Base-by-base conservation (phyloP, 2,797 vertebrate species). In the Cyclopterus lumpus region DNA sequence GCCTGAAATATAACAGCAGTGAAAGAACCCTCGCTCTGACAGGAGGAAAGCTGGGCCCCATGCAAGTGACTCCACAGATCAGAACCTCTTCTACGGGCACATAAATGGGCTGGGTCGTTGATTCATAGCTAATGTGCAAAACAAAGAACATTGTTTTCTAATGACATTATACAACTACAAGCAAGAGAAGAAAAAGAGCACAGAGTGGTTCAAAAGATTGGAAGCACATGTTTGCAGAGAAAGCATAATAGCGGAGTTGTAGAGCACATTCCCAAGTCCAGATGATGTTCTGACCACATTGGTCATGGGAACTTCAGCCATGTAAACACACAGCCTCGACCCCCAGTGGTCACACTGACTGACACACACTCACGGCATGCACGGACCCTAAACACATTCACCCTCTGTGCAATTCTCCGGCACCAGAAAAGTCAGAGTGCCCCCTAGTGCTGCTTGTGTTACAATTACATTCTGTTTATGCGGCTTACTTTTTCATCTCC, bases 231-330 rank as follows among this genome's bases (percentile, higher is more conserved):
- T 89, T 81, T 49, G 65, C 0, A 55, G 80, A 89, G 93, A 89
- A 90, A 94, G 95, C 95, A 94, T 91, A 96, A 96, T 90, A 89
- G 89, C 77, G 2, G 75, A 85, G 81, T 79, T 83, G 71, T 82
- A 81, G 81, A 61, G 18, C 81, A 83, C 93, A 86, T 93, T 95
- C 94, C 93, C 85, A 90, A 95, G 93, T 94, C 90, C 89, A 94
- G 94, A 94, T 89, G 93, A 95, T 94, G 93, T 94, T 95, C 94
- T 93, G 95, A 92, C 95, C 94, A 93, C 88, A 92, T 96, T 96
- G 95, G 94, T 96, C 96, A 97, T 96, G 96, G 95, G 96, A 97
- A 96, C 95, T 94, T 95, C 95, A 91, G 94, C 86, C 92, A 86
- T 93, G 93, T 94, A 95, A 96, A 95, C 93, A 91, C 81, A 86